Percentiles rank a stretch among this genome's conserved stretches.
Evolutionary conservation across 2,888 invertebrate species (phyloP).

Genomic region (Cheilosia pagana): DNA sequence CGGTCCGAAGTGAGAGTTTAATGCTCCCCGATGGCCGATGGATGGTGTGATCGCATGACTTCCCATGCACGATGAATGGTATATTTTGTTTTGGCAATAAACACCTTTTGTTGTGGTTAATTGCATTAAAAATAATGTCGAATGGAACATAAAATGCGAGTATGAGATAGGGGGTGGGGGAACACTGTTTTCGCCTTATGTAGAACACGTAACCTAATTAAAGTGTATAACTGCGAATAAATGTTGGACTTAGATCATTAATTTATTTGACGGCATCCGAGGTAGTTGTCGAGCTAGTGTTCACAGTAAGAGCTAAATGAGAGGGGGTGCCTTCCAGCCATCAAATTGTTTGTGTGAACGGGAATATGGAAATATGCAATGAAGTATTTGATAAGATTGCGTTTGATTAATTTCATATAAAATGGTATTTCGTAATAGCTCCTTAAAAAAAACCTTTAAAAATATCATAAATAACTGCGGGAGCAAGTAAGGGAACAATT

Average conservation of each 20-base stretch:
- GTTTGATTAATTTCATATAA: too few species aligned
- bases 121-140: constrained; percentile 58
- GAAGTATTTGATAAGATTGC: too few species aligned
- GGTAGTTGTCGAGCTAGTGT: too few species aligned
- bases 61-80: constrained; percentile 63
- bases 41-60: constrained; percentile 59
- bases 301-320: too few species aligned
- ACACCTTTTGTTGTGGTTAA: constrained; percentile 68
- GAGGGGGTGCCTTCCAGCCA: too few species aligned
- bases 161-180: not conserved
- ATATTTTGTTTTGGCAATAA: constrained; percentile 66
- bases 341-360: too few species aligned
- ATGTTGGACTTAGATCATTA: constrained; percentile 1
- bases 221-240: constrained; percentile 39
- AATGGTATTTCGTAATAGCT: too few species aligned
- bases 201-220: constrained; percentile 47
- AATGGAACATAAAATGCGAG: constrained; percentile 37
- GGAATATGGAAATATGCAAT: too few species aligned
- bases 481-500: too few species aligned
- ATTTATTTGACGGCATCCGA: not conserved
- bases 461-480: too few species aligned
- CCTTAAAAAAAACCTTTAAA: too few species aligned
- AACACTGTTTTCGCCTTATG: constrained; percentile 7
- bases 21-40: constrained; percentile 43
- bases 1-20: constrained; percentile 63